These are phyloP conservation scores for Stictonetta naevosa DNA, from an alignment of 2,113 vertebrate genomes.

Conservation along the genomic window DNA sequence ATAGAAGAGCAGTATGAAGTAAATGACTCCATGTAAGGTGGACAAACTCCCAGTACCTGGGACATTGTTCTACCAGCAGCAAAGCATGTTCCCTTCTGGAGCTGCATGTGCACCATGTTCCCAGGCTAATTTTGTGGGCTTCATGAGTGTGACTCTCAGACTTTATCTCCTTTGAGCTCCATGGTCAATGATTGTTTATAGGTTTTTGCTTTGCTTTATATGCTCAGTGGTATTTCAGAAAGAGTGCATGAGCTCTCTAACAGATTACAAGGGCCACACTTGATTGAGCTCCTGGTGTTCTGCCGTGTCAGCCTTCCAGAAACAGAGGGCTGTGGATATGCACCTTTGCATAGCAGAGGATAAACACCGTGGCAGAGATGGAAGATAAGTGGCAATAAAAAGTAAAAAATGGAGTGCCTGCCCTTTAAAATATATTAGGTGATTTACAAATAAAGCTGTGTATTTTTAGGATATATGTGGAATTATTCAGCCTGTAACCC, in stretches of 20 bases:
- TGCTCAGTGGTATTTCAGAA: slow-evolving; percentile 23
- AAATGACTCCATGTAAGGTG: not conserved
- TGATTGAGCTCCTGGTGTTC: not conserved
- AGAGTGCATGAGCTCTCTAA: not conserved
- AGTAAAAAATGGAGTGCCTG: slow-evolving; percentile 11
- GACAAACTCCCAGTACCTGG: not conserved
- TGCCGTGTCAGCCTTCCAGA: not conserved
- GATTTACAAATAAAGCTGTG: slow-evolving; percentile 39
- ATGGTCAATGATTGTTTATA: not conserved
- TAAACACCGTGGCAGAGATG: not conserved
- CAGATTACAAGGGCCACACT: slow-evolving; percentile 1
- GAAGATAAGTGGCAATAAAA: slow-evolving; percentile 63
- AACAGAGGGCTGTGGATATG: not conserved
- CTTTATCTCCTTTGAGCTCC: not conserved
- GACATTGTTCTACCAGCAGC: not conserved
- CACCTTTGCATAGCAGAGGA: not conserved
- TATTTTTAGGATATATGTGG: slow-evolving; percentile 29
- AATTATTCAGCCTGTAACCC: not conserved
- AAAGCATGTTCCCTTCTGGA: not conserved
- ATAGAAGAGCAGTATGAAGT: accelerated
- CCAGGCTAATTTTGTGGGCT: not conserved
- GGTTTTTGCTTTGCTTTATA: slow-evolving; percentile 18
- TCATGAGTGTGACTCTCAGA: not conserved
- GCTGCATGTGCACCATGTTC: not conserved
- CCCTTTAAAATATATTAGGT: slow-evolving; percentile 55